Base-by-base conservation (phyloP, 2,113 vertebrate genomes). In the Anarhynchus alexandrinus region DNA sequence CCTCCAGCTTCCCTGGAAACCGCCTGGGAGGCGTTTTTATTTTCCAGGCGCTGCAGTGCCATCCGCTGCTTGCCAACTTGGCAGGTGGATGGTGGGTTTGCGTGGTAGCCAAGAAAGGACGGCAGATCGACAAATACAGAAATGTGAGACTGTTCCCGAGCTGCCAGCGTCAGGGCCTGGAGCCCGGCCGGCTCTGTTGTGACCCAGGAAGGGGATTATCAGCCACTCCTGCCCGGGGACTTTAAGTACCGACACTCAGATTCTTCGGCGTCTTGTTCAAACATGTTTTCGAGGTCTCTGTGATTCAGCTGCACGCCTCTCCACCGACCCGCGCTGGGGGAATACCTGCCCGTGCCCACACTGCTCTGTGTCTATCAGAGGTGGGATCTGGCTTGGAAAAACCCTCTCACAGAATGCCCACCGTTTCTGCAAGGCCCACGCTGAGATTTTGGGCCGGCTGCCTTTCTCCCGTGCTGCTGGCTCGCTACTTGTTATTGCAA, bases 1-100 rank as follows among this genome's bases (percentile, higher is more conserved):
- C 91, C 94, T 94, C 74, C 88, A 38, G 72, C 86, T 64, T 42
- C 95, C 90, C 94, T 90, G 91, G 62, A 77, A 74, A 69, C 62
- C 30, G 9, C 66, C 38, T 27, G 64, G 89, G 57, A 64, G 73
- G 88, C 4, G 10, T 38, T 45, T 47, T 25, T 47, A 40, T 96
- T 93, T 69, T 86, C 79, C 91, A 93, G 86, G 73, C 40, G 1
- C 54, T 72, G 84, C 71, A 32, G 52, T 82, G 82, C 86, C 90
- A 78, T 51, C 45, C 7, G 0, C 25, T 2, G 38, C 43, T 74
- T 42, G 64, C 86, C 90, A 61, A 57, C 83, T 22, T 93, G 89
- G 80, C 88, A 80, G 94, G 89, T 80, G 52, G 82, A n/a, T 66
- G 65, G 73, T 34, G 52, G 54, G 17, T 51, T 21, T 69, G 78